Evolutionary conservation across 2,888 invertebrate species (phyloP).

Genomic region (Marronus borbonicus): DNA sequence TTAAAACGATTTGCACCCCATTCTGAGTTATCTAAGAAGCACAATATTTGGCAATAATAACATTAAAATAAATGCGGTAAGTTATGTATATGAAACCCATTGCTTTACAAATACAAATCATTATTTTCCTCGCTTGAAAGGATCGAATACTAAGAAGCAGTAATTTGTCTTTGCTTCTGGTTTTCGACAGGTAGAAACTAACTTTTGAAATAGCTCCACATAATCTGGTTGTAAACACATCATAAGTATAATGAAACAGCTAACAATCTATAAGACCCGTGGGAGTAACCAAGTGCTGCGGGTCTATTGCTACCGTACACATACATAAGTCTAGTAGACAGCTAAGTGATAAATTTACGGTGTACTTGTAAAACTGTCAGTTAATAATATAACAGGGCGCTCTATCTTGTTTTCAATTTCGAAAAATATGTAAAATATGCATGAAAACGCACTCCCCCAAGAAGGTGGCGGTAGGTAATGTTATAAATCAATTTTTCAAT

Average conservation of each 20-base stretch:
- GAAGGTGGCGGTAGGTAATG: conserved; percentile 56
- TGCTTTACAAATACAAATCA: too few relatives aligned
- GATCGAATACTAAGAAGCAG: background rate
- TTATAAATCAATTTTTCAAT: conserved; percentile 61
- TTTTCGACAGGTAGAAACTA: conserved; percentile 14
- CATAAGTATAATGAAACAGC: conserved; percentile 40
- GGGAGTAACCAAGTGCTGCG: conserved; percentile 50
- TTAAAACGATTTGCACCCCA: too few relatives aligned
- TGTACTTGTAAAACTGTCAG: conserved; percentile 58
- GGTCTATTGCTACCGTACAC: conserved; percentile 21
- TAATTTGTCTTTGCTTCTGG: background rate
- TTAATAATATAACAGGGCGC: conserved; percentile 58
- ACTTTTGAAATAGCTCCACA: background rate
- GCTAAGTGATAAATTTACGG: conserved; percentile 58
- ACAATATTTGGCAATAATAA: too few relatives aligned
- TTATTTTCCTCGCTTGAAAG: too few relatives aligned
- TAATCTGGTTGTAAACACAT: conserved; percentile 45
- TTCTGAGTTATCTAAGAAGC: too few relatives aligned
- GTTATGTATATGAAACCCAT: too few relatives aligned
- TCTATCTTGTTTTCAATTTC: conserved; percentile 55
- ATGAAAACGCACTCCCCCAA: conserved; percentile 56
- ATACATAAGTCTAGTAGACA: conserved; percentile 9
- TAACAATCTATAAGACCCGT: conserved; percentile 52
- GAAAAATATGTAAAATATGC: conserved; percentile 59
- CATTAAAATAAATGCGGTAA: too few relatives aligned